Conservation (phyloP, 53 echinoderm and acorn worm genomes). For the Apostichopus leukothele region DNA sequence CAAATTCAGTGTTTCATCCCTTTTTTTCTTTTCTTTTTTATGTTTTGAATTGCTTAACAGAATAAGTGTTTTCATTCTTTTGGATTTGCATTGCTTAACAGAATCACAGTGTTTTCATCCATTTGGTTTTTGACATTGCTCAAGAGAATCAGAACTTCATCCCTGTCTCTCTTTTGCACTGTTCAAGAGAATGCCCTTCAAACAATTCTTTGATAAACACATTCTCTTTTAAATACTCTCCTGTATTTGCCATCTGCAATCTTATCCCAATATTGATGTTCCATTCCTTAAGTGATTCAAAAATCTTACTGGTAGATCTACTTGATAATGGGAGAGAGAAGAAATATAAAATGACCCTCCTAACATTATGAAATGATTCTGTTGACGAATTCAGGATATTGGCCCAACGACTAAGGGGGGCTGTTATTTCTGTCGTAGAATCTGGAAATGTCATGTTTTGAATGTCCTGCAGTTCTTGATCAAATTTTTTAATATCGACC, state of each 20-base stretch:
- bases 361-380: not conserved
- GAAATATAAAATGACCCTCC: not conserved
- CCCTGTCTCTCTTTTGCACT: not conserved
- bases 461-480: not conserved
- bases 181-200: not conserved
- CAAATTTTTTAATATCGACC: not conserved
- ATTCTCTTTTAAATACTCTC: conserved; percentile 1
- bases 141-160: not conserved
- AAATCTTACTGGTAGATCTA: not conserved
- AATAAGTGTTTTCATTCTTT: too few relatives aligned
- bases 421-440: not conserved
- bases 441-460: not conserved
- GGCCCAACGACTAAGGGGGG: not conserved
- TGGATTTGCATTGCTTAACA: too few relatives aligned
- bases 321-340: conserved; percentile 27
- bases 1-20: too few relatives aligned
- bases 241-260: not conserved
- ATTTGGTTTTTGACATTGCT: too few relatives aligned
- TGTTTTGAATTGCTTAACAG: too few relatives aligned
- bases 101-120: too few relatives aligned
- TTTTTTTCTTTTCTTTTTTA: too few relatives aligned
- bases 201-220: not conserved
- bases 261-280: not conserved
- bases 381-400: not conserved
- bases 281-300: not conserved